Base-by-base conservation (phyloP, 2,888 invertebrate species). In the Ormyrus pomaceus region DNA sequence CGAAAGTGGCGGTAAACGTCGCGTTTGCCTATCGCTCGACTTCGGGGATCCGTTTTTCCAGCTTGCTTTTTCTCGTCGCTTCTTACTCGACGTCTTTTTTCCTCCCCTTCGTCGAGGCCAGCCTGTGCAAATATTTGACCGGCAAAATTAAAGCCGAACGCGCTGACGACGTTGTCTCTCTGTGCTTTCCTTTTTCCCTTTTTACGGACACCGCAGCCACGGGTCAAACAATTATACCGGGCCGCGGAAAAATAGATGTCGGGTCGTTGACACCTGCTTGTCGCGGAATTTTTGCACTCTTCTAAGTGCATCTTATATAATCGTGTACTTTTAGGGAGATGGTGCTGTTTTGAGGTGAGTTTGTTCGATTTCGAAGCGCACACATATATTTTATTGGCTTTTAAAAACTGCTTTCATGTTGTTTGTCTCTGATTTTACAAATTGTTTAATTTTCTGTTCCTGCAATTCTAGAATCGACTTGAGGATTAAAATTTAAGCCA, bases 81-180 rank as follows among this genome's bases (percentile, higher is more conserved):
- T 58, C 51, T 59, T 51, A 7, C 5, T 71, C 53, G 55, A n/a
- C 45, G 19, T 65, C 65, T 45, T 11, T 45, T 10, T 50, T 51
- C 61, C 51, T 55, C 11, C 5, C 55, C 46, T 8, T 55, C 58
- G n/a, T 2, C 58, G n/a, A 7, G 53, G 68, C 46, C 46, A 34
- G 48, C 50, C 65, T 53, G 58, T 5, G 72, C 80, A 74, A 81
- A 77, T 77, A 81, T 77, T 77, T 81, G 70, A 77, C 56, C n/a
- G 66, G 61, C 50, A 66, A 77, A 81, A 81, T 81, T 81, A 74
- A 74, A 77, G 61, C 61, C 58, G n/a, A 73, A n/a, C 51, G 51
- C 53, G 34, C 53, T 61, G 48, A 65, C 75, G 48, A 68, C 71
- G 65, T 75, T 75, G 59, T 75, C 66, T 75, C 46, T n/a, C 58